These are phyloP conservation scores for Laothoe populi DNA, from an alignment of 2,888 invertebrate genomes.

Conservation along the genomic window DNA sequence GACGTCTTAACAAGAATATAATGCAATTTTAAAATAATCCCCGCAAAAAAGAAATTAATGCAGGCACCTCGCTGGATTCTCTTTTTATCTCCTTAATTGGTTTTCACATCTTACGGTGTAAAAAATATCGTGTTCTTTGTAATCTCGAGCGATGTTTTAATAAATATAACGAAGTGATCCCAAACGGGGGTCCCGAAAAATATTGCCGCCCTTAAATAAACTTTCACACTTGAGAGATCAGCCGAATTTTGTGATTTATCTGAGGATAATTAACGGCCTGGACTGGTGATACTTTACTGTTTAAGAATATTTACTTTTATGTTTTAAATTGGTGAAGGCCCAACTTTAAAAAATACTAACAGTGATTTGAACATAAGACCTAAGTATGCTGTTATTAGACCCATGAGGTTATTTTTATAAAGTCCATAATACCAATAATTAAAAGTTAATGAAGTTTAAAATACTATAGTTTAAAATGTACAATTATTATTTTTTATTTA, in stretches of 20 bases:
- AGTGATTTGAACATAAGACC: too few species aligned
- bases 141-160: constrained; percentile 85
- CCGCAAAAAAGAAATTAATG: constrained; percentile 85
- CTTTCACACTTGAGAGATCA: constrained; percentile 84
- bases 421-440: too few species aligned
- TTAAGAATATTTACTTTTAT: too few species aligned
- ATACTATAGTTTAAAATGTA: too few species aligned
- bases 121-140: constrained; percentile 85
- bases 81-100: constrained; percentile 86
- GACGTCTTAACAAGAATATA: constrained; percentile 84
- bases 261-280: constrained; percentile 76
- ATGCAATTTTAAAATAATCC: constrained; percentile 85
- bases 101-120: constrained; percentile 85
- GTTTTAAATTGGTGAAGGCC: too few species aligned
- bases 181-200: constrained; percentile 71
- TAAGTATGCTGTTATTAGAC: too few species aligned
- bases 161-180: constrained; percentile 84
- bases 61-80: constrained; percentile 83
- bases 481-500: too few species aligned
- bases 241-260: constrained; percentile 76
- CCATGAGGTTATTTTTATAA: too few species aligned
- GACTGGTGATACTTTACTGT: constrained; percentile 56
- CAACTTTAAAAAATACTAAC: too few species aligned
- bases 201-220: constrained; percentile 81
- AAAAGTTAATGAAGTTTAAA: too few species aligned